Evolutionary conservation across 2,797 vertebrate genomes (phyloP), one percentile per base, ranked within the genome.

Genomic region (Leptatherina wallacei): DNA sequence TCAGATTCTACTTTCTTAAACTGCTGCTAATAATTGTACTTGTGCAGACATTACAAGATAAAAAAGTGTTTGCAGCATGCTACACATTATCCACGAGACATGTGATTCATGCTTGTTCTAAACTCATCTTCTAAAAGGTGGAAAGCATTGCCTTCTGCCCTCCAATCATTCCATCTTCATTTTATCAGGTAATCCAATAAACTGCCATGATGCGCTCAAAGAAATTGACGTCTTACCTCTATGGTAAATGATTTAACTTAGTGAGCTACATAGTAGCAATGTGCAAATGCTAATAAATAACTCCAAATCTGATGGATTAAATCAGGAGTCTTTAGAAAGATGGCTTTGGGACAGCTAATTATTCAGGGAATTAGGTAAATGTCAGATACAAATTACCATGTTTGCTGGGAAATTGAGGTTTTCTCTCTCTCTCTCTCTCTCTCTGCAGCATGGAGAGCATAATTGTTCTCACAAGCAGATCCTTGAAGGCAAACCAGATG

Each of bases 151-250:
- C 59, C 51, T 71, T 78, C 57, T 78, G 66, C 71, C 71, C 72
- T 67, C 68, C 1, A 7, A 81, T 80, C 84, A 71, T 80, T 85
- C 80, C 71, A 76, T 85, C 89, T 89, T 81, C 70, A 88, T 92
- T 91, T 76, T 84, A 89, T 89, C 85, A 86, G 73, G 82, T 85
- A 88, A 94, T 92, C 75, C 72, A 90, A 91, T 94, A 85, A 91
- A 68, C 70, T 78, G 63, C 49, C 84, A 75, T 71, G 54, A 87
- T 72, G 65, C 61, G 32, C 68, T 85, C 61, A 69, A 65, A 81
- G 38, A 88, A 84, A 87, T 74, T 72, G 83, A 84, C 60, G 30
- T 87, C 71, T 83, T 86, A 78, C 85, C 77, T 84, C 66, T 38
- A 35, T 40, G 49, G 59, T 69, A 73, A 90, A 85, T 86, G 0